Evolutionary conservation across 2,797 vertebrate species (phyloP), one percentile per base, ranked within the genome.

Genomic region (Clamator glandarius): DNA sequence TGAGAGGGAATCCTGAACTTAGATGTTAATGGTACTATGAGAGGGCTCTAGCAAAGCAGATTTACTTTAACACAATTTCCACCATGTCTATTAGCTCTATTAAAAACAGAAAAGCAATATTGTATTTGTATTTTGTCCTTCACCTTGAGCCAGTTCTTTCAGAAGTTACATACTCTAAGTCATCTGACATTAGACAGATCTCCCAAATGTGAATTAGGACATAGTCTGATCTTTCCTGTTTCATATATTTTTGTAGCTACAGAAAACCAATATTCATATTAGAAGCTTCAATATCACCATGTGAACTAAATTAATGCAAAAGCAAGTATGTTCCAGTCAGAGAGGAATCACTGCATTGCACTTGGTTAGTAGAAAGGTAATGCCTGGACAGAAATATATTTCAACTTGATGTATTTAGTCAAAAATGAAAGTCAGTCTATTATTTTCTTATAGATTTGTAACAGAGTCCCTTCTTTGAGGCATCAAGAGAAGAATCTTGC

Each of bases 401-500:
- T 95, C 67, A 91, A 23, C 48, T 82, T 87, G 52, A 72, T 39
- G 15, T 55, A 76, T 89, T 87, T 94, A 87, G 58, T 31, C 6
- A 14, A 70, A 89, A 90, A 59, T 36, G 31, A 86, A 95, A 89
- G 44, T 64, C 31, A 5, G 50, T 2, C 39, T 62, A 84, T 81
- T 94, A 84, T 93, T 90, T 95, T 94, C 77, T 61, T 72, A 83
- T 19, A 68, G 70, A 58, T 92, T 89, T 92, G 87, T 44, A 80
- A 59, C 12, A 15, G 29, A 83, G 35, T 61, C 25, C n/a, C 64
- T 83, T 83, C 54, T 75, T 36, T 80, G 86, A 94, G 83, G 26
- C 46, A 80, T 70, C 64, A 87, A 67, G 64, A 87, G 33, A 50
- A 92, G 78, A 81, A 67, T 87, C 48, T 90, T 74, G 24, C 57